Evolutionary conservation across 1,140 invertebrate species (phyloP).

Genomic region (Lamellibrachia luymesi): DNA sequence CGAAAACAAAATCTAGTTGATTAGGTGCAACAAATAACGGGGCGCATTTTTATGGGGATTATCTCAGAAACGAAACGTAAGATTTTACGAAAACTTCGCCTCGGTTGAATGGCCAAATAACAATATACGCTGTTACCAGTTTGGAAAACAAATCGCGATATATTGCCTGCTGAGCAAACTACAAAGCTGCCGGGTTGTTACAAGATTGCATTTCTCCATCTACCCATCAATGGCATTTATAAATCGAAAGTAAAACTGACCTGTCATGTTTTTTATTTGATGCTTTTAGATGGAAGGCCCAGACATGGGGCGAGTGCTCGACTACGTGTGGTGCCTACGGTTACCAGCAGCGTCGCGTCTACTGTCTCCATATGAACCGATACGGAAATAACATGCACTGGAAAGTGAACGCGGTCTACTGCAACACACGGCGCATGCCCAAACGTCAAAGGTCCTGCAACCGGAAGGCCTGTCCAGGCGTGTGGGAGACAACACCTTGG

Average conservation of each 20-base stretch:
- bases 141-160: not conserved
- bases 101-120: no score
- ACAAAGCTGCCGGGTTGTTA: not conserved
- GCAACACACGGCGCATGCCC: not conserved
- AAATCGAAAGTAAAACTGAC: not conserved
- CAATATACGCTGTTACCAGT: not conserved
- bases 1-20: no score
- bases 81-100: no score
- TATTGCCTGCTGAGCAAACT: not conserved
- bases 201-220: not conserved
- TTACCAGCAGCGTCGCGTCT: conserved; percentile 21
- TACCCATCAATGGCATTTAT: not conserved
- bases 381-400: not conserved
- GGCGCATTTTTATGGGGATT: no score
- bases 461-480: not conserved
- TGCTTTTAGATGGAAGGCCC: not conserved
- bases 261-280: not conserved
- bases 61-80: no score
- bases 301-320: not conserved
- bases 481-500: not conserved
- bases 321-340: not conserved
- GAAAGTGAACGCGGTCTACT: not conserved
- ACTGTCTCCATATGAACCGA: not conserved
- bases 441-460: not conserved
- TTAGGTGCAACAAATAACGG: no score